Evolutionary conservation across 2,888 invertebrate genomes (phyloP), one percentile per base, ranked within the genome.

Genomic region (Chrysolina americana): DNA sequence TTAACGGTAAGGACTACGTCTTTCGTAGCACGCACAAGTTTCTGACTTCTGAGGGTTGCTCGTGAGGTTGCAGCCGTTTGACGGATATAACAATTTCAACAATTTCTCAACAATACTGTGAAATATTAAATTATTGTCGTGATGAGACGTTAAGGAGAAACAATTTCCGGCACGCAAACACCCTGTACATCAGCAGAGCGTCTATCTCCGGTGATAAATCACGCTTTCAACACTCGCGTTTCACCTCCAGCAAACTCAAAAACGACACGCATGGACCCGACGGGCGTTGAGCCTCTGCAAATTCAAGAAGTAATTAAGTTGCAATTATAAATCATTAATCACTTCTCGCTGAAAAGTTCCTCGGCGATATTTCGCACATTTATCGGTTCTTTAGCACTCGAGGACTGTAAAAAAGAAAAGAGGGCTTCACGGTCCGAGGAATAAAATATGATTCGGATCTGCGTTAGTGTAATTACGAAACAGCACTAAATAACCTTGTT

Each of bases 261-360:
- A 59, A 28, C 36, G 59, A 59, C 36, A 59, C 59, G 59, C 36
- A 59, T 10, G 59, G 59, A 59, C 59, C 17, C 28, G 23, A 15
- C 59, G 59, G 28, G 23, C 36, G 59, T n/a, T n/a, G n/a, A 59
- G 59, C 59, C 59, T 53, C 59, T 8, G 23, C 36, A 59, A n/a
- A 59, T 28, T n/a, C 59, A 36, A 36, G 36, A 36, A 59, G n/a
- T 59, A 59, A 59, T 59, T 28, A 59, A 28, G 59, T 68, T 11
- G 65, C 74, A 44, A 75, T 71, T 75, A 47, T 65, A 56, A 44
- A 68, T 71, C 74, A 75, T 75, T 71, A 75, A 75, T 75, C 74
- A 75, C 71, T 64, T 28, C 68, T 21, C 68, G 74, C 44, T 71
- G 74, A 71, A 75, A 71, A 71, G 48, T 71, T 71, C 71, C 53